Conservation (phyloP, 2,797 vertebrate species). For the Erethizon dorsatum region DNA sequence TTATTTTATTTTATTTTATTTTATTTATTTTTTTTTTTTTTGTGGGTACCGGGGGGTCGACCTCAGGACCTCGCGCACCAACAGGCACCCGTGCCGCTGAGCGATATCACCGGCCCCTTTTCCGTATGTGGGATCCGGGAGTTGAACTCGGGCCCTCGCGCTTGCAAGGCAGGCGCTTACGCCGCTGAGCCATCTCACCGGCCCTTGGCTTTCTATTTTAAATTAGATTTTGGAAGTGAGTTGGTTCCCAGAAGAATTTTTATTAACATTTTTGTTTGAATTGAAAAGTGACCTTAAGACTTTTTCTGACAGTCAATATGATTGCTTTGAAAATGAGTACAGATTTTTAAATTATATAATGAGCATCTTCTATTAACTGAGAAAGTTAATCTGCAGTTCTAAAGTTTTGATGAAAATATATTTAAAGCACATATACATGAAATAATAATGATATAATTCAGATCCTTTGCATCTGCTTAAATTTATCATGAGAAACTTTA, state of each 20-base stretch:
- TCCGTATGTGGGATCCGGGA: too few relatives aligned
- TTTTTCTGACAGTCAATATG: neutral
- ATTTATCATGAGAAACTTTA: neutral
- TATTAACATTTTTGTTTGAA: conserved; percentile 11
- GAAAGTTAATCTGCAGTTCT: neutral
- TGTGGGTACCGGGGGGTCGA: too few relatives aligned
- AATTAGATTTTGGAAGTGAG: conserved; percentile 38
- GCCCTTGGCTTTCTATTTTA: neutral
- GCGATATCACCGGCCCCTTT: too few relatives aligned
- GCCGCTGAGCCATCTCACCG: too few relatives aligned
- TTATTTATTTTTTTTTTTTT: too few relatives aligned
- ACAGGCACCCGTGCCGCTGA: too few relatives aligned
- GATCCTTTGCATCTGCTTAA: neutral
- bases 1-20: too few relatives aligned
- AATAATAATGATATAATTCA: neutral
- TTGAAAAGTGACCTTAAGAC: neutral
- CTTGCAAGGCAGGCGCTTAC: too few relatives aligned
- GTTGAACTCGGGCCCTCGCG: too few relatives aligned
- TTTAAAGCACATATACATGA: neutral
- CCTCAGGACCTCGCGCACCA: too few relatives aligned
- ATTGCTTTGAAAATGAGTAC: neutral
- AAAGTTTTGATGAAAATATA: conserved; percentile 16
- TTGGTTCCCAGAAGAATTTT: neutral
- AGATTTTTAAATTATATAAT: conserved; percentile 16
- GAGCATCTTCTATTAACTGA: neutral